phyloP scores from a whole-genome alignment of 2,888 invertebrate genomes.

The Euspilapteryx auroguttella region DNA sequence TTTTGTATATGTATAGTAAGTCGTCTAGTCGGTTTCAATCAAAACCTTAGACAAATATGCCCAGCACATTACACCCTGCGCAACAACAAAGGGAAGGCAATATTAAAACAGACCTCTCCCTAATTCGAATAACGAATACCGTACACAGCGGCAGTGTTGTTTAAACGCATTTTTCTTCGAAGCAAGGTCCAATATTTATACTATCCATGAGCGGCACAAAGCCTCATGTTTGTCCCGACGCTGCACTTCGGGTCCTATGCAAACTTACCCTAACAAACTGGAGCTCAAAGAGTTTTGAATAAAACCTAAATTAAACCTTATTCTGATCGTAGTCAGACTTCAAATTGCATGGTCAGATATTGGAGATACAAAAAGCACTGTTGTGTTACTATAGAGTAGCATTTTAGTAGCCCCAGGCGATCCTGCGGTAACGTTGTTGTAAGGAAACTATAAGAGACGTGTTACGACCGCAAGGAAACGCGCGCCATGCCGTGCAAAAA shows the following conservation, averaged over 20 bases:
- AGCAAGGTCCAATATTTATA: constrained; percentile 51
- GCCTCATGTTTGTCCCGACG: constrained; percentile 48
- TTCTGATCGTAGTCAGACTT: constrained; percentile 20
- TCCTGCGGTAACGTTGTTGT: constrained; percentile 42
- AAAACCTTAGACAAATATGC: constrained; percentile 18
- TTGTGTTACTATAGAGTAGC: constrained; percentile 49
- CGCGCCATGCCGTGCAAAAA: constrained; percentile 9
- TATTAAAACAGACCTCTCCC: constrained; percentile 21
- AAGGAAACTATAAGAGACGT: constrained; percentile 29
- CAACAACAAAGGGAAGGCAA: constrained; percentile 22
- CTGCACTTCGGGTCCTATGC: constrained; percentile 58
- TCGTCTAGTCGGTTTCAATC: constrained; percentile 18
- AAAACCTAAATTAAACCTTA: constrained; percentile 9
- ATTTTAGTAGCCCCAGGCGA: constrained; percentile 47
- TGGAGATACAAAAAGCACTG: constrained; percentile 38
- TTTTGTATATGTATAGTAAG: too few relatives aligned
- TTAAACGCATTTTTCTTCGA: constrained; percentile 56
- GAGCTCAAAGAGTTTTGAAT: constrained; percentile 18
- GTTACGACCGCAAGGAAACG: constrained; percentile 25
- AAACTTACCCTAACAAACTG: constrained; percentile 49
- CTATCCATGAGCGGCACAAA: constrained; percentile 50
- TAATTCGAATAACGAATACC: constrained; percentile 54
- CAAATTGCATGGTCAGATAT: too few relatives aligned
- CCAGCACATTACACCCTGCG: constrained; percentile 18
- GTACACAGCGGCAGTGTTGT: constrained; percentile 45